These are phyloP conservation scores for Hipparchia sbordonii DNA, from an alignment of 2,888 invertebrate species.

Conservation along the genomic window DNA sequence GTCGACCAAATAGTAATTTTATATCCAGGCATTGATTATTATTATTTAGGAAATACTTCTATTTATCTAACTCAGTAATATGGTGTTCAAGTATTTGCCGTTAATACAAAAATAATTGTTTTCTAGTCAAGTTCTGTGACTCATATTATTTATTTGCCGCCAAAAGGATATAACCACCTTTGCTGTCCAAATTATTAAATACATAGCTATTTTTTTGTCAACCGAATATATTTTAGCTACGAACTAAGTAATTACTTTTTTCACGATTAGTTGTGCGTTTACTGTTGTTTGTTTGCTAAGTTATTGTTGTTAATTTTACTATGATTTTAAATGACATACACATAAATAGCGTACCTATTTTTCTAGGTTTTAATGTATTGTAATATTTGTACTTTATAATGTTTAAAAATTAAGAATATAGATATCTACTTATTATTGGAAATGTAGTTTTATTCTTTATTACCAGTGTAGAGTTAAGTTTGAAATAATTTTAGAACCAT, in stretches of 20 bases:
- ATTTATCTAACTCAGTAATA: too few species aligned
- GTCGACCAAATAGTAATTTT: too few species aligned
- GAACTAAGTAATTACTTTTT: too few species aligned
- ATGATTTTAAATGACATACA: not conserved
- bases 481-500: not conserved
- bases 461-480: not conserved
- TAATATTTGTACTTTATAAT: slow-evolving; percentile 5
- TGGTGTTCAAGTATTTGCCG: too few species aligned
- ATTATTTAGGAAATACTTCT: too few species aligned
- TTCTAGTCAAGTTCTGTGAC: too few species aligned
- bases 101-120: too few species aligned
- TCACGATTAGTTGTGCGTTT: not conserved
- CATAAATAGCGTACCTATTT: not conserved
- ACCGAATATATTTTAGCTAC: not conserved
- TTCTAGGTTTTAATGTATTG: not conserved
- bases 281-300: not conserved
- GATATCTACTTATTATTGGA: slow-evolving; percentile 10
- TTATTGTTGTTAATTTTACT: slow-evolving; percentile 10
- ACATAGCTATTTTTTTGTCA: not conserved
- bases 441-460: slow-evolving; percentile 17
- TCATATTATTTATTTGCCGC: too few species aligned
- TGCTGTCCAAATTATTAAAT: too few species aligned
- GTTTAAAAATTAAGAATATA: slow-evolving; percentile 2
- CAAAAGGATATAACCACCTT: too few species aligned
- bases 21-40: too few species aligned